Base-by-base conservation (phyloP, 2,113 vertebrate genomes). In the Accipiter virgatus region DNA sequence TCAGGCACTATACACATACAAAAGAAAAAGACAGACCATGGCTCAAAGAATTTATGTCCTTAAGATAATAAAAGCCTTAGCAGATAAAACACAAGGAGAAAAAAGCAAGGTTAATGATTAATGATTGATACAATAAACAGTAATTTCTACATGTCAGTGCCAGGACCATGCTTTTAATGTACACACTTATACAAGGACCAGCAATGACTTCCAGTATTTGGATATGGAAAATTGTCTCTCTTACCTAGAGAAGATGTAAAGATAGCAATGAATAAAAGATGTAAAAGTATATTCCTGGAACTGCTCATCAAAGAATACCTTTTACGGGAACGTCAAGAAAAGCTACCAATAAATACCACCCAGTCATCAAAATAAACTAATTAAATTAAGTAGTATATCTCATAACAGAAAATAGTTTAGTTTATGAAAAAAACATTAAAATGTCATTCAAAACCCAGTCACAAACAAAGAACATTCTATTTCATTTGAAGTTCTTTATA, bases 201-300 rank as follows among this genome's bases (percentile, higher is more conserved):
- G 40, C 27, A 81, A 93, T 58, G 47, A 93, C 70, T 97, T 92
- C 67, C 73, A 94, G 78, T 86, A 94, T 81, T 55, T 61, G 77
- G 47, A 68, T 56, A 42, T 38, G n/a, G 93, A 96, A 92, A 95
- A 86, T 58, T 79, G 27, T 91, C 16, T 88, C 61, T 90, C 78
- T 72, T 84, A 92, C 62, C 70, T 82, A 56, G 32, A 81, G 62
- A 40, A 81, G 53, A 79, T 82, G 31, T n/a, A 75, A 89, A 93
- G 55, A 65, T 18, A 86, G 25, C 50, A 84, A 96, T 95, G 88
- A 96, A 95, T 97, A 94, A 97, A 95, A 91, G 34, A 97, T 91
- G 52, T 29, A 91, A 52, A 97, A 82, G 38, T 95, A 77, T 88
- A 42, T 95, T 96, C 88, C 93, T 75, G 95, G 84, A 96, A 96